Evolutionary conservation across 2,113 vertebrate species (phyloP).

Genomic region (Equus quagga): DNA sequence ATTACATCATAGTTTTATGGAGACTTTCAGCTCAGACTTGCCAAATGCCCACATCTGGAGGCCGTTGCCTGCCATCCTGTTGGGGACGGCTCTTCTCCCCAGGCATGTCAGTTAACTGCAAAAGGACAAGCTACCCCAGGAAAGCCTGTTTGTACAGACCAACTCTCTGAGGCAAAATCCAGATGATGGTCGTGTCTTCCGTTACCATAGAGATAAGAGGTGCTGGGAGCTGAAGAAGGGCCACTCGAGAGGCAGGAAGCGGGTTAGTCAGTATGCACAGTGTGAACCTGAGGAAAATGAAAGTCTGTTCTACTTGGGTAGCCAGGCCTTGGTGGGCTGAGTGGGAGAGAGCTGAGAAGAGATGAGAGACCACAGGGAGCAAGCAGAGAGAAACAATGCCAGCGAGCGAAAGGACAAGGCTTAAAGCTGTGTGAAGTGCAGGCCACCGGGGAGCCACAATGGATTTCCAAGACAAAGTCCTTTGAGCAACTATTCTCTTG

Average conservation of each 20-base stretch:
- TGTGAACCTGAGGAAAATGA: constrained; percentile 64
- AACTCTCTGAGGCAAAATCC: constrained; percentile 58
- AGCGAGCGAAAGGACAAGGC: background rate
- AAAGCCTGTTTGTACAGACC: constrained; percentile 42
- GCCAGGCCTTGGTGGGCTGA: constrained; percentile 24
- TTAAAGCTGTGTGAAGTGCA: background rate
- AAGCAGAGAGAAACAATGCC: background rate
- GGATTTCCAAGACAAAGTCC: constrained; percentile 15
- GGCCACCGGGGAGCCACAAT: background rate
- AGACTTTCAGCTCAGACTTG: background rate
- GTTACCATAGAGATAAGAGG: constrained; percentile 64
- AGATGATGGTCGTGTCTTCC: background rate
- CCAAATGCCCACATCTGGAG: constrained; percentile 76
- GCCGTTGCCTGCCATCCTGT: background rate
- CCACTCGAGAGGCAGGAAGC: background rate
- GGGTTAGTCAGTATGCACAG: constrained; percentile 49
- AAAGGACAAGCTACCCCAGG: constrained; percentile 37
- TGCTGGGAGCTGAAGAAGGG: background rate
- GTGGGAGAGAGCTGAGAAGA: background rate
- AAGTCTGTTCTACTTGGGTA: constrained; percentile 60
- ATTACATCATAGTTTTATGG: constrained; percentile 75
- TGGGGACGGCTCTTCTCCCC: constrained; percentile 56
- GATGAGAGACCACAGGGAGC: background rate
- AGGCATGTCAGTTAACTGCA: background rate
- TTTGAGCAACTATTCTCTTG: background rate